Base-by-base conservation (phyloP, 2,113 vertebrate species). In the Xyrauchen texanus region DNA sequence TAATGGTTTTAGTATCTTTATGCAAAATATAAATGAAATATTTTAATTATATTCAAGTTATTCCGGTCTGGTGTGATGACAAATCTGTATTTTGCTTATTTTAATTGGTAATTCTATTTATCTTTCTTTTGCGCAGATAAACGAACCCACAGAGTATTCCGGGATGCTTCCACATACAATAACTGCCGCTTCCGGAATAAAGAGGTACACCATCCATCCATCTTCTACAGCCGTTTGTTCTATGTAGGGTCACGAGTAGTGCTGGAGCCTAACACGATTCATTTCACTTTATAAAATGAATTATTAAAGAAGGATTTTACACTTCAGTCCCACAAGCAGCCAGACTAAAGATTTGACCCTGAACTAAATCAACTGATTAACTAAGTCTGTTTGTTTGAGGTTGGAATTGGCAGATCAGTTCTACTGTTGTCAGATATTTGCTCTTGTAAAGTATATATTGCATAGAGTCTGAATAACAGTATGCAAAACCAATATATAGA, bases 171-270 rank as follows among this genome's bases (percentile, higher is more conserved):
- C 88, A 76, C 81, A 85, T 67, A 67, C 81, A 8, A 60, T 80
- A 47, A 79, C 90, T 69, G 82, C 82, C 79, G 81, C 69, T 78
- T 86, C 82, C 82, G 74, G 15, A 21, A 49, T 84, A 70, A 89
- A 92, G 78, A 90, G 85, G 92, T 94, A 92, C 78, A 89, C 21
- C 21, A 34, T 34, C 21, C 21, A 34, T 34, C 21, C 21, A 34
- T 34, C 21, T 34, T 34, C 21, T 34, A 34, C 3, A 34, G 21
- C 21, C 21, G 21, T 3, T 34, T 1, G 21, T 34, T 34, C 21
- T 34, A 34, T 34, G 3, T 34, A 34, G 21, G 21, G 21, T 34
- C 21, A 34, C 21, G 21, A 34, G 21, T 34, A 34, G 21, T 34
- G 21, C 21, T 34, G 21, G 21, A 34, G 21, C 21, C 21, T 34